Conservation (phyloP, 1,140 invertebrate species). For the Agrypnia vestita region DNA sequence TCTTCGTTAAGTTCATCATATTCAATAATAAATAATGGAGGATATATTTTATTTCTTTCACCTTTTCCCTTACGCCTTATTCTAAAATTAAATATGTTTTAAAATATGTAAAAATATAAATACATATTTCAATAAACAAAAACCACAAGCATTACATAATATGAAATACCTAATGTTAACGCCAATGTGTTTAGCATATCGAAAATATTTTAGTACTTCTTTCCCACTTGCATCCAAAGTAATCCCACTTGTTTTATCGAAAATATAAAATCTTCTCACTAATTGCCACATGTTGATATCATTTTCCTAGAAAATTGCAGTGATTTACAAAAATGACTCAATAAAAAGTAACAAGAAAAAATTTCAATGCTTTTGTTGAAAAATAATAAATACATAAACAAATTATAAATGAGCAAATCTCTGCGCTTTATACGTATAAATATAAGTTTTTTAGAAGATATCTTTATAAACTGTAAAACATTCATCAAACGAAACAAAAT, state of each 20-base stretch:
- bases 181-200: constrained; percentile 68
- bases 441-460: too few species aligned
- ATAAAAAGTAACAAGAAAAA: too few species aligned
- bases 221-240: constrained; percentile 61
- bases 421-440: too few species aligned
- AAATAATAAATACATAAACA: too few species aligned
- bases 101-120: neutral
- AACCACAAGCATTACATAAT: neutral
- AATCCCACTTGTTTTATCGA: constrained; percentile 75
- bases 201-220: constrained; percentile 66
- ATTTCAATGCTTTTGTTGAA: too few species aligned
- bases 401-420: too few species aligned
- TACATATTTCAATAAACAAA: neutral
- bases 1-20: constrained; percentile 73
- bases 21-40: constrained; percentile 74
- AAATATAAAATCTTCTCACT: constrained; percentile 77
- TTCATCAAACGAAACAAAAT: too few species aligned
- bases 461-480: too few species aligned
- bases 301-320: constrained; percentile 64
- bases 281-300: constrained; percentile 75
- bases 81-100: constrained; percentile 63
- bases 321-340: too few species aligned
- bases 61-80: constrained; percentile 70
- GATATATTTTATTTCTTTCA: constrained; percentile 74
- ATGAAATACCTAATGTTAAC: constrained; percentile 55